Percentiles rank a stretch among this genome's conserved stretches.
These are phyloP conservation scores for Petrocephalus zakoni DNA, from an alignment of 2,113 vertebrate species.

Conservation along the genomic window DNA sequence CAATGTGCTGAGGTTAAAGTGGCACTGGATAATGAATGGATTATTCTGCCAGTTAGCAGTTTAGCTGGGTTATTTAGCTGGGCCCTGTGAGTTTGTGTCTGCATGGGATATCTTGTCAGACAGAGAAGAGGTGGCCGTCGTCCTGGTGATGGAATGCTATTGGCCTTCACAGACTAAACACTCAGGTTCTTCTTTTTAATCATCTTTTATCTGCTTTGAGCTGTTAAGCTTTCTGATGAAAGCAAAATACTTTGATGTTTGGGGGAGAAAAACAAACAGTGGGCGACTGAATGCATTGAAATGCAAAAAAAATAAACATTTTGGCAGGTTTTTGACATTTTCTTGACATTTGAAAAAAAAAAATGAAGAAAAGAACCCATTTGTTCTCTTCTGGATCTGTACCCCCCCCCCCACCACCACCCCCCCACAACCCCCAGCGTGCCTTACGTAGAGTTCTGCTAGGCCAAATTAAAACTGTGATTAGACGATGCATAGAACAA, in stretches of 20 bases:
- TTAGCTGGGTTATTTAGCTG: neutral
- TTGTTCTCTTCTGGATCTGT: neutral
- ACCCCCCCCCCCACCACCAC: neutral
- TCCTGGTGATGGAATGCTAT: neutral
- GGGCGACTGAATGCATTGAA: neutral
- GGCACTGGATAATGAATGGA: neutral
- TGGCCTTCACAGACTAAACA: neutral
- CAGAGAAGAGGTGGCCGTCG: neutral
- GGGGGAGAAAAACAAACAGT: neutral
- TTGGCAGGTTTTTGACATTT: neutral
- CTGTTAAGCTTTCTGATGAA: neutral
- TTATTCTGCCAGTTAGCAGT: neutral
- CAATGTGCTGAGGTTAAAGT: neutral
- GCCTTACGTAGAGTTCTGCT: neutral
- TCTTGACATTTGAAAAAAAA: slow-evolving; percentile 1
- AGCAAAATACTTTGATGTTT: neutral
- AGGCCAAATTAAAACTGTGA: neutral
- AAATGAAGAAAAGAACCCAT: neutral
- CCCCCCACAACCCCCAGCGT: no score
- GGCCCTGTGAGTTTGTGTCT: neutral
- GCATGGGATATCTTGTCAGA: neutral
- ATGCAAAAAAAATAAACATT: neutral
- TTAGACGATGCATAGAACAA: neutral
- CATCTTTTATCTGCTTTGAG: neutral
- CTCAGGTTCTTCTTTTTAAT: neutral